Percentiles rank a stretch among this genome's conserved stretches.
These are phyloP conservation scores for Hirtodrosophila histrioides DNA, from an alignment of 2,888 invertebrate species.

Conservation along the genomic window DNA sequence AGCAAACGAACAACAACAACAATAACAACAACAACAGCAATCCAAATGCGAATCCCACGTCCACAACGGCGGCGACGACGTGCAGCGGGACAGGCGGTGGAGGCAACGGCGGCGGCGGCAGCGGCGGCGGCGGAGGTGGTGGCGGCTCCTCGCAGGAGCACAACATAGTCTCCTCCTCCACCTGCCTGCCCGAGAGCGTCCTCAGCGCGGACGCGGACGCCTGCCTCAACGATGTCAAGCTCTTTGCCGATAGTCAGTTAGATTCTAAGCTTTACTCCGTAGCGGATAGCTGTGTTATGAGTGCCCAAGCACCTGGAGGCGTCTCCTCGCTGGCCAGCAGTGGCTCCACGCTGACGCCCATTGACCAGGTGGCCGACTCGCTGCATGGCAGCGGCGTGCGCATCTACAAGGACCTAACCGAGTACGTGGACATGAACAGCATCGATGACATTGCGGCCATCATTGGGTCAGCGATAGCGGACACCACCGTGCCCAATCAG, in stretches of 20 bases:
- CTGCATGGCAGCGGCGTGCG: conserved; percentile 86
- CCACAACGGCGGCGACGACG: conserved; percentile 63
- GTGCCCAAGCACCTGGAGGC: conserved; percentile 28
- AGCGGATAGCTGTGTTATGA: conserved; percentile 85
- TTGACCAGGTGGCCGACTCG: conserved; percentile 86
- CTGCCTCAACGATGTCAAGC: conserved; percentile 87
- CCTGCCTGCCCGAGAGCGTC: conserved; percentile 88
- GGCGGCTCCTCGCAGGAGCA: conserved; percentile 86
- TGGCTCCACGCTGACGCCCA: conserved; percentile 65
- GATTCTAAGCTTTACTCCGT: conserved; percentile 86
- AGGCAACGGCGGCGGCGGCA: conserved; percentile 36
- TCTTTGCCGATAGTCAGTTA: conserved; percentile 86
- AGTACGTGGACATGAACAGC: conserved; percentile 88
- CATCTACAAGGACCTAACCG: conserved; percentile 83
- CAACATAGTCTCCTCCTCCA: conserved; percentile 90
- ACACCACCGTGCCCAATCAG: conserved; percentile 92
- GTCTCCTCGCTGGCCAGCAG: conserved; percentile 54
- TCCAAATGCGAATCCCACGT: conserved; percentile 66
- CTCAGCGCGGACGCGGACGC: conserved; percentile 85
- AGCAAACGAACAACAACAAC: conserved; percentile 41
- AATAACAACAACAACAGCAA: conserved; percentile 56
- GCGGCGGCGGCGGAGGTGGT: conserved; percentile 36
- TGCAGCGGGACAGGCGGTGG: conserved; percentile 62
- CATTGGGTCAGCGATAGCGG: conserved; percentile 94
- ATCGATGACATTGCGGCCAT: conserved; percentile 94